Evolutionary conservation across 2,113 vertebrate species (phyloP).

Genomic region (Tangachromis dhanisi): DNA sequence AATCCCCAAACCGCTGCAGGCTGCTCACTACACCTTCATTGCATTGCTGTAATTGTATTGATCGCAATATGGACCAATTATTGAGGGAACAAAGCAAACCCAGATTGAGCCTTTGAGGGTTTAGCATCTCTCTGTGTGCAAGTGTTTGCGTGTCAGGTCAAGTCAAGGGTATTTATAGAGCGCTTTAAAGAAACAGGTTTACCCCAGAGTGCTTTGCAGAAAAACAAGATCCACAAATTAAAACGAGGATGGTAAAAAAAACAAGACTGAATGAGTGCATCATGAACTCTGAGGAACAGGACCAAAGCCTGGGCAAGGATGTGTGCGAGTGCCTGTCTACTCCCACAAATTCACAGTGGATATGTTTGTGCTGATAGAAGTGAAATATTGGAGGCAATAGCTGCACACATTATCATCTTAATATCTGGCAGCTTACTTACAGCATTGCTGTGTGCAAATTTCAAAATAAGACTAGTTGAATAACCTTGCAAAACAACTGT

Average conservation of each 20-base stretch:
- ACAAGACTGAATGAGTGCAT: background rate
- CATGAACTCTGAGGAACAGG: background rate
- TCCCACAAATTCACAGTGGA: slow-evolving; percentile 2
- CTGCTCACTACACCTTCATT: slow-evolving; percentile 31
- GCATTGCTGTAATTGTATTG: slow-evolving; percentile 49
- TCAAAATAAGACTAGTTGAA: slow-evolving; percentile 4
- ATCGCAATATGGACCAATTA: slow-evolving; percentile 56
- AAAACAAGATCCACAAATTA: slow-evolving; percentile 31
- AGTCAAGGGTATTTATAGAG: slow-evolving; percentile 19
- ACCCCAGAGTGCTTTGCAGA: background rate
- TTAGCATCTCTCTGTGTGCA: background rate
- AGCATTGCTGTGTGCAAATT: background rate
- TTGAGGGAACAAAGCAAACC: slow-evolving; percentile 29
- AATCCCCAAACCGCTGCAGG: slow-evolving; percentile 41
- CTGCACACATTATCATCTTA: background rate
- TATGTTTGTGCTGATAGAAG: slow-evolving; percentile 21
- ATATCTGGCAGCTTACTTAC: slow-evolving; percentile 1
- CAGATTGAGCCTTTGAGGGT: slow-evolving; percentile 14
- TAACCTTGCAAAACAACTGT: background rate
- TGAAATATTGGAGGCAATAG: slow-evolving; percentile 9
- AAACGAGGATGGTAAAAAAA: background rate
- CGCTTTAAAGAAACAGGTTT: background rate
- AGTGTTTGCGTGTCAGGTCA: background rate
- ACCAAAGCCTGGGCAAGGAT: background rate
- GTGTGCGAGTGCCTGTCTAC: background rate